Conservation (phyloP, 1,140 invertebrate species). For the Drosophila leontia region DNA sequence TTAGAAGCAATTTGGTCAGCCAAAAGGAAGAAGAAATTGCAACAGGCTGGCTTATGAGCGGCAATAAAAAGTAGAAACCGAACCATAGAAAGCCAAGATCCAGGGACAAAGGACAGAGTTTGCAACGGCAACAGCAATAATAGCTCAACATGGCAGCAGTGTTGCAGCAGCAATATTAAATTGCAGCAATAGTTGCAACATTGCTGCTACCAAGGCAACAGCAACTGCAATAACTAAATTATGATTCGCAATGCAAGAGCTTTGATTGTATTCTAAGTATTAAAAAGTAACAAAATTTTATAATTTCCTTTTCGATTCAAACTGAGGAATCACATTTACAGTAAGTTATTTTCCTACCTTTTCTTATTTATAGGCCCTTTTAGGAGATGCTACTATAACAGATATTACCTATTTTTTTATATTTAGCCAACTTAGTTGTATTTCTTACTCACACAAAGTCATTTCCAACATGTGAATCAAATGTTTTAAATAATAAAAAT, state of each 20-base stretch:
- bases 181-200: constrained; percentile 3
- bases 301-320: not conserved
- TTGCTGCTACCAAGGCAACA: not conserved
- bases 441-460: no score
- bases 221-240: not conserved
- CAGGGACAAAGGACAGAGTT: not conserved
- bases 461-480: not conserved
- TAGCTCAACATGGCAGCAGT: not conserved
- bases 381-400: no score
- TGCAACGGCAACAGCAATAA: not conserved
- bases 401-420: not conserved
- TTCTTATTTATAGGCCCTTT: no score
- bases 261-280: not conserved
- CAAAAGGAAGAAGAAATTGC: not conserved
- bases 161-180: constrained; percentile 5
- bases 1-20: constrained; percentile 20
- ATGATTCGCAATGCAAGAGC: not conserved
- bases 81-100: constrained; percentile 5
- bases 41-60: constrained; percentile 9
- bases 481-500: not conserved
- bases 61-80: constrained; percentile 15
- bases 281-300: not conserved
- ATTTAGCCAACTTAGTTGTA: no score
- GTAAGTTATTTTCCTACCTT: no score
- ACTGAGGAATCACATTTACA: no score